A percentile compares a stretch with the other conserved stretches of the same genome.
phyloP scores from a whole-genome alignment of 1,140 invertebrate genomes.

The Littorina saxatilis region DNA sequence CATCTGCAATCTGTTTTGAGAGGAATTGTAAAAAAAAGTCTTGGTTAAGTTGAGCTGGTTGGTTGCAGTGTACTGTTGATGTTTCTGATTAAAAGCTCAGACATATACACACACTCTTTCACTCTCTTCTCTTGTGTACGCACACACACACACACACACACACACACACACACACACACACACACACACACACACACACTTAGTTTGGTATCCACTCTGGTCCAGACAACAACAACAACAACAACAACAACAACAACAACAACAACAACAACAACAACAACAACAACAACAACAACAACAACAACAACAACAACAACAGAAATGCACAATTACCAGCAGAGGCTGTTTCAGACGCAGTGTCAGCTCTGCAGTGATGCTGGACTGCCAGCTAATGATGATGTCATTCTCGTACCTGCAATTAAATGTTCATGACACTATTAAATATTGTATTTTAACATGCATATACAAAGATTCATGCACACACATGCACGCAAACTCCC shows the following conservation, averaged over 20 bases:
- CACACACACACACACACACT: not conserved
- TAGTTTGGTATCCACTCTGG: not conserved
- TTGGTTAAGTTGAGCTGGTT: too few relatives aligned
- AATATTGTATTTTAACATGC: too few relatives aligned
- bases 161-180: not conserved
- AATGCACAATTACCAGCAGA: conserved; percentile 70
- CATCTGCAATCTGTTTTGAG: conserved; percentile 66
- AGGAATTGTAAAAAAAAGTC: too few relatives aligned
- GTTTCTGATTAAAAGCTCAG: too few relatives aligned
- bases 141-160: not conserved
- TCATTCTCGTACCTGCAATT: conserved; percentile 62
- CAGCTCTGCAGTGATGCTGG: conserved; percentile 67
- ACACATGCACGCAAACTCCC: too few relatives aligned
- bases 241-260: too few relatives aligned
- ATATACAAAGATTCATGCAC: too few relatives aligned
- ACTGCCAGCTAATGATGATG: conserved; percentile 67
- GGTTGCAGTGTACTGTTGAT: too few relatives aligned
- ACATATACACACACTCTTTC: not conserved
- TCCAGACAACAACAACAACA: too few relatives aligned
- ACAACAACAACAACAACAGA: too few relatives aligned
- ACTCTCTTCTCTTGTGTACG: not conserved
- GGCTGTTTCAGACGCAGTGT: conserved; percentile 72
- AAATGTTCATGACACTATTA: not conserved
- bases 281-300: too few relatives aligned
- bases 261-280: too few relatives aligned